A percentile compares a stretch with the other conserved stretches of the same genome.
Evolutionary conservation across 2,888 invertebrate species (phyloP).

Genomic region (Cephalotes varians): DNA sequence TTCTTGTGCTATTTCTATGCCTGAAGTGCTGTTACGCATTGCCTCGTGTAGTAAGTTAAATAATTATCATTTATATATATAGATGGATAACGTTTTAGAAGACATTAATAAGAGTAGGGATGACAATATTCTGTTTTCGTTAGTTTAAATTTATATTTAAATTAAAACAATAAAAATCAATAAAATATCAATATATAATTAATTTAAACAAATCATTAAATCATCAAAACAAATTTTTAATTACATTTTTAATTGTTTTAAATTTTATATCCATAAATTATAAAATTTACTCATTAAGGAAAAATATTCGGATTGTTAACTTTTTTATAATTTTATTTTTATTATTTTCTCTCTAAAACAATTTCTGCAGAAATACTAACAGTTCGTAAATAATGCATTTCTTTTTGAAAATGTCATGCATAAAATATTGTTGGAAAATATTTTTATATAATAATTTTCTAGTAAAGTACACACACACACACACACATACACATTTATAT

Average conservation of each 20-base stretch:
- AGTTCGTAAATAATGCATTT: background rate
- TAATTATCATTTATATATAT: slow-evolving; percentile 5
- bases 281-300: background rate
- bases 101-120: background rate
- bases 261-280: background rate
- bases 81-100: background rate
- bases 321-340: background rate
- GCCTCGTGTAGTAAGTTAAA: slow-evolving; percentile 79
- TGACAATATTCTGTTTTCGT: background rate
- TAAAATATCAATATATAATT: too few relatives aligned
- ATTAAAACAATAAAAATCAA: background rate
- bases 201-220: too few relatives aligned
- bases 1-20: slow-evolving; percentile 56
- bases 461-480: too few relatives aligned
- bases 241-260: background rate
- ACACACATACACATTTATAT: too few relatives aligned
- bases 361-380: background rate
- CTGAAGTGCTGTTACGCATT: slow-evolving; percentile 68
- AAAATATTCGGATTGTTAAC: background rate
- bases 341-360: background rate
- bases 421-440: background rate
- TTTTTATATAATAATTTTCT: too few relatives aligned
- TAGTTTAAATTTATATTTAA: background rate
- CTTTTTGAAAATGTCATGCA: background rate
- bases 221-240: too few relatives aligned